These are phyloP conservation scores for Drosophila infuscata DNA, from an alignment of 2,888 invertebrate genomes.

Conservation along the genomic window DNA sequence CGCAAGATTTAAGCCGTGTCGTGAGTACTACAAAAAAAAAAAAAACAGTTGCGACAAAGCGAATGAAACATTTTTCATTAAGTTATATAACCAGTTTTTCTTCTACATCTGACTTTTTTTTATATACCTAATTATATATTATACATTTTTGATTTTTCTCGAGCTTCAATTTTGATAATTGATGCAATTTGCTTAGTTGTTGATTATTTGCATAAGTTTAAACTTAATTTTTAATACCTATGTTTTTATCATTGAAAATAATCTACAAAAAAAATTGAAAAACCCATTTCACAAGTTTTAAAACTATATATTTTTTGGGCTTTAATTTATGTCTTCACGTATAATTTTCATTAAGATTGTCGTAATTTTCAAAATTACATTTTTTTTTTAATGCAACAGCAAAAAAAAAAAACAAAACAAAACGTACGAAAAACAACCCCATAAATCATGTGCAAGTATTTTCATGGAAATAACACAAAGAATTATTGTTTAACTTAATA, in stretches of 20 bases:
- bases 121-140: slow-evolving; percentile 20
- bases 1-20: slow-evolving; percentile 78
- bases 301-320: slow-evolving; percentile 36
- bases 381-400: slow-evolving; percentile 15
- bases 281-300: slow-evolving; percentile 29
- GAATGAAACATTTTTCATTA: slow-evolving; percentile 36
- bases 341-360: slow-evolving; percentile 38
- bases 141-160: slow-evolving; percentile 32
- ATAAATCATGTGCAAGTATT: slow-evolving; percentile 75
- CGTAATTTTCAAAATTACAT: slow-evolving; percentile 74
- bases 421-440: slow-evolving; percentile 20
- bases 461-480: slow-evolving; percentile 76
- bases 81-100: slow-evolving; percentile 57
- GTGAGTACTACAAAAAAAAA: slow-evolving; percentile 46
- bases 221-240: slow-evolving; percentile 26
- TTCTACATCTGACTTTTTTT: slow-evolving; percentile 38
- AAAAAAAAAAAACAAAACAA: slow-evolving; percentile 28
- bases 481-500: slow-evolving; percentile 47
- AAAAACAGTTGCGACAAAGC: slow-evolving; percentile 32
- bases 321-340: slow-evolving; percentile 65
- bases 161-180: slow-evolving; percentile 42
- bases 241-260: slow-evolving; percentile 30
- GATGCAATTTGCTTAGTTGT: slow-evolving; percentile 64
- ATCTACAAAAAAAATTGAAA: background rate
- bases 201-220: slow-evolving; percentile 76